Percentiles rank a stretch among this genome's conserved stretches.
Evolutionary conservation across 2,113 vertebrate genomes (phyloP).

Genomic region (Sylvietta virens): DNA sequence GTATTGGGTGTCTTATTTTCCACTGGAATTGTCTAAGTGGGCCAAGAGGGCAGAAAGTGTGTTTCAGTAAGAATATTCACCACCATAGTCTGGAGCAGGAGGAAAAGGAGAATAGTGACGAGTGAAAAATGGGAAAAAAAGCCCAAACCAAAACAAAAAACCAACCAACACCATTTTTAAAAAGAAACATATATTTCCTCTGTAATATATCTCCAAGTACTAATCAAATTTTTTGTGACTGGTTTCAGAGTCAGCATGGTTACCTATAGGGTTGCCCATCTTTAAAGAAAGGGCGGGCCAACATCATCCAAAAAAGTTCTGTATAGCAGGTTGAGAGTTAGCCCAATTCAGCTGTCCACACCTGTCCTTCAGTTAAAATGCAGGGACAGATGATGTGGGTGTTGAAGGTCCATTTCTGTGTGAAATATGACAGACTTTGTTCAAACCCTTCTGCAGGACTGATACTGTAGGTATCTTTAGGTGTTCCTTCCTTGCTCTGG

Average conservation of each 20-base stretch:
- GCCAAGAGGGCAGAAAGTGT: neutral
- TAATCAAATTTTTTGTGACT: neutral
- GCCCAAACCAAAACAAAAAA: accelerated
- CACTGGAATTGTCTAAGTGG: neutral
- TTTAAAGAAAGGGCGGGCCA: neutral
- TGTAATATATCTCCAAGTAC: neutral
- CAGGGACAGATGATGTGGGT: neutral
- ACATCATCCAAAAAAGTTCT: neutral
- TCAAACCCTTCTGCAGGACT: neutral
- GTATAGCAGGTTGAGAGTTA: neutral
- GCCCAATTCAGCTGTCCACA: neutral
- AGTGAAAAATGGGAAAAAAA: neutral
- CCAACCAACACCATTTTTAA: accelerated
- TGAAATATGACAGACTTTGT: neutral
- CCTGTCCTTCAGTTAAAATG: neutral
- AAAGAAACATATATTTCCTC: neutral
- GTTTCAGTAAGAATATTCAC: neutral
- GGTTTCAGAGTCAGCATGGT: neutral
- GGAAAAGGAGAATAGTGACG: neutral
- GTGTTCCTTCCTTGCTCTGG: neutral
- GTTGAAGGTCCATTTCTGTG: neutral
- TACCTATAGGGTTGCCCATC: neutral
- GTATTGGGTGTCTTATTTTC: neutral
- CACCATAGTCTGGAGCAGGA: neutral
- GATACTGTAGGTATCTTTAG: neutral